These are phyloP conservation scores for Erebia ligea DNA, from an alignment of 2,888 invertebrate genomes.

Conservation along the genomic window DNA sequence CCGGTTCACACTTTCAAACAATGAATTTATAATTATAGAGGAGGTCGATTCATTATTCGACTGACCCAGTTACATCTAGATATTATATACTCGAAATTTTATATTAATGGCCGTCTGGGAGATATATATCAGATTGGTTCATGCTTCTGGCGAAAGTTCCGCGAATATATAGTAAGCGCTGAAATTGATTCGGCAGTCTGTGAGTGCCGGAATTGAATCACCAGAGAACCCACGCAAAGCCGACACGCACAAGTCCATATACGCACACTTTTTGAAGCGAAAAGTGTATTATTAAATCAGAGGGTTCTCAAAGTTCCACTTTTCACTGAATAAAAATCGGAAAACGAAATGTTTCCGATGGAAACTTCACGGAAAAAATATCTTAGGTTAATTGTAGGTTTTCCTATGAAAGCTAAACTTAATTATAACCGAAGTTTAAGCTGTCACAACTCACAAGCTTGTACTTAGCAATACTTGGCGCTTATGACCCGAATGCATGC, in stretches of 20 bases:
- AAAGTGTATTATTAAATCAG: neutral
- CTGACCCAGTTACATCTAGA: constrained; percentile 43
- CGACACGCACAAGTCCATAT: constrained; percentile 68
- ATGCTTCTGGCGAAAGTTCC: constrained; percentile 76
- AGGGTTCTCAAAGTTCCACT: neutral
- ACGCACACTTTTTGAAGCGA: constrained; percentile 46
- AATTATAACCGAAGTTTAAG: neutral
- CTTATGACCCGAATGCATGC: too few species aligned
- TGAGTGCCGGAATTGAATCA: constrained; percentile 70
- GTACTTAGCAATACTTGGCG: neutral
- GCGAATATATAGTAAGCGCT: constrained; percentile 69
- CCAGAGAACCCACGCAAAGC: constrained; percentile 64
- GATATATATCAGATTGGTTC: constrained; percentile 67
- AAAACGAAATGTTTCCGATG: too few species aligned
- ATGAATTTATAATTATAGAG: constrained; percentile 9
- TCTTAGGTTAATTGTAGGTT: too few species aligned
- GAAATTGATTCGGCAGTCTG: constrained; percentile 72
- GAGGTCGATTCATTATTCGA: constrained; percentile 30
- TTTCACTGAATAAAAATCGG: neutral
- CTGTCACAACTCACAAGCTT: neutral
- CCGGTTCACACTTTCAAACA: constrained; percentile 19
- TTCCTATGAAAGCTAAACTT: too few species aligned
- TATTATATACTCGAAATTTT: constrained; percentile 44
- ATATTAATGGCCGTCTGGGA: constrained; percentile 48
- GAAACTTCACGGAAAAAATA: neutral